Percentiles rank a stretch among this genome's conserved stretches.
Conservation (phyloP, 2,888 invertebrate genomes). For the Aethes cnicana region DNA sequence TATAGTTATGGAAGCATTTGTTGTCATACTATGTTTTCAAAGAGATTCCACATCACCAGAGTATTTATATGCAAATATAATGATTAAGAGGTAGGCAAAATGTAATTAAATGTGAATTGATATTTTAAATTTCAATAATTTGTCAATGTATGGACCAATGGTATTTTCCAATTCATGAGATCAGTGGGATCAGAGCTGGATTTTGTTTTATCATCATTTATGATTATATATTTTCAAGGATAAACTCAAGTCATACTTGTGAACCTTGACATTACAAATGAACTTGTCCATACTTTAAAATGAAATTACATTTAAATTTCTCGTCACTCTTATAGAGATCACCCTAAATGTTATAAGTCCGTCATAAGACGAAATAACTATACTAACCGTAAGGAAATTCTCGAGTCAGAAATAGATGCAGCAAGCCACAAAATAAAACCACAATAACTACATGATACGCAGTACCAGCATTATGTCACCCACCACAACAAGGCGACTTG, state of each 20-base stretch:
- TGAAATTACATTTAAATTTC: background rate
- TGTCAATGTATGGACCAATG: no score
- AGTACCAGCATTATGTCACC: slow-evolving; percentile 57
- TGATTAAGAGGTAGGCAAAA: no score
- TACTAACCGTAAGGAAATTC: slow-evolving; percentile 55
- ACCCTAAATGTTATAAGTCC: background rate
- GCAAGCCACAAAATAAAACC: slow-evolving; percentile 68
- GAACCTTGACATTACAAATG: slow-evolving; percentile 60
- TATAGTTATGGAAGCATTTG: slow-evolving; percentile 8
- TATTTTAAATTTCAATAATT: no score
- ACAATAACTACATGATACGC: slow-evolving; percentile 75
- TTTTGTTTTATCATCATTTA: no score
- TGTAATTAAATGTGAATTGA: no score
- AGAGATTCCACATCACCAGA: no score
- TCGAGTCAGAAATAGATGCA: slow-evolving; percentile 66
- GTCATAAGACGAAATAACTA: slow-evolving; percentile 30
- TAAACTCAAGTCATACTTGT: no score
- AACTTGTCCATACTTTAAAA: slow-evolving; percentile 18
- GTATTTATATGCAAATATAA: no score
- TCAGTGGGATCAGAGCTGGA: no score
- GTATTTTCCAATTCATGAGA: no score
- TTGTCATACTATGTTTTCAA: slow-evolving; percentile 19
- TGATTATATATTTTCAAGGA: no score
- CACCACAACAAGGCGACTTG: slow-evolving; percentile 42
- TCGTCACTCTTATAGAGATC: background rate